Base-by-base conservation (phyloP, 2,797 vertebrate genomes). In the Fistularia commersonii region DNA sequence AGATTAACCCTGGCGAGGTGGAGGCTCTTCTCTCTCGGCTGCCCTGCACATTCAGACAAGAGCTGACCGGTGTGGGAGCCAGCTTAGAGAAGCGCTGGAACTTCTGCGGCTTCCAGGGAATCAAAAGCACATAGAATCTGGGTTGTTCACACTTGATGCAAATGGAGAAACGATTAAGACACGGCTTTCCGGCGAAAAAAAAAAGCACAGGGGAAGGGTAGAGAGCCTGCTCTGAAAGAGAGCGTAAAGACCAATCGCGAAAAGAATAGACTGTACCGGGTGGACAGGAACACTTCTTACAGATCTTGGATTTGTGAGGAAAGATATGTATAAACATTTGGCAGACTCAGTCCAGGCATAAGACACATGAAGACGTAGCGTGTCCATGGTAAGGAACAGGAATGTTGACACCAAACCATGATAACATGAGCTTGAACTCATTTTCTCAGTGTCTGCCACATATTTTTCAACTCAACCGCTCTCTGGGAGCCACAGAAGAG, bases 1-100 rank as follows among this genome's bases (percentile, higher is more conserved):
- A 98, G 96, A 97, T 98, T 38, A 93, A 92, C 76, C 90, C 94
- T 0, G 59, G 84, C 0, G 93, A 96, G 49, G 92, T 95, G 78
- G 93, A 97, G 69, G 80, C 88, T 32, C 90, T 95, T 58, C 90
- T 96, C 81, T 83, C 87, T 0, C 83, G 93, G 3, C 91, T 97
- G 54, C 94, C 94, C 60, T 93, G 92, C 80, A 93, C 93, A 0
- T 93, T 96, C 87, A 88, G 87, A 63, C 92, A 94, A 80, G 93
- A 94, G 85, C 85, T 95, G 66, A 92, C 88, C 0, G 90, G 90
- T 1, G 90, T 93, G 1, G 89, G 91, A 66, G 90, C 90, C 65
- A 91, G 90, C 82, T 75, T 93, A 48, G 91, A 93, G 64, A 93
- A 93, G 73, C 89, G 90, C 53, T 93, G 91, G 92, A 92, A 91